A percentile compares a stretch with the other conserved stretches of the same genome.
These are phyloP conservation scores for Cepaea hortensis DNA, from an alignment of 2,888 invertebrate genomes.

Conservation along the genomic window DNA sequence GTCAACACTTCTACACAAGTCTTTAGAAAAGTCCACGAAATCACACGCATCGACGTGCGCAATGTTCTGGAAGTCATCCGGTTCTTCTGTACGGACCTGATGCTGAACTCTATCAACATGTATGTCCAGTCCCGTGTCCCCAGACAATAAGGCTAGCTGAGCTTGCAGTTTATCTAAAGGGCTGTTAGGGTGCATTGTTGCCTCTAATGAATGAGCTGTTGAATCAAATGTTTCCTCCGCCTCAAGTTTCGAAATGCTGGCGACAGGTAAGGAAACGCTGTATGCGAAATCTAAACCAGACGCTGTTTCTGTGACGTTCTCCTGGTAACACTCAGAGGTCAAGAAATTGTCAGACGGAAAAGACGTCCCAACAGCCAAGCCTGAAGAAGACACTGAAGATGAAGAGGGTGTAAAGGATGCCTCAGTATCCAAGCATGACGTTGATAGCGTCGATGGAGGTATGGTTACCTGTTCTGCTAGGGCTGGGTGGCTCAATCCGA, in stretches of 20 bases:
- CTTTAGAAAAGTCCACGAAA: slow-evolving; percentile 16
- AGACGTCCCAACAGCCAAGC: background rate
- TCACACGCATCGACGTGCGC: slow-evolving; percentile 15
- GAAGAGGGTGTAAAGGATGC: background rate
- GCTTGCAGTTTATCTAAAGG: slow-evolving; percentile 45
- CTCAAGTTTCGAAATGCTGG: too few relatives aligned
- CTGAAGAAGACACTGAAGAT: background rate
- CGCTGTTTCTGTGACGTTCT: too few relatives aligned
- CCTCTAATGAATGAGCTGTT: background rate
- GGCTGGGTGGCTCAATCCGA: too few relatives aligned
- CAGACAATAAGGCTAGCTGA: slow-evolving; percentile 40
- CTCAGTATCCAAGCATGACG: background rate
- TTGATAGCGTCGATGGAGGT: background rate
- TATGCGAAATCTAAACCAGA: too few relatives aligned
- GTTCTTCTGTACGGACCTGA: slow-evolving; percentile 46
- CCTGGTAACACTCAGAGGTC: too few relatives aligned
- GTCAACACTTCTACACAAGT: background rate
- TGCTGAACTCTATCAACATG: slow-evolving; percentile 12
- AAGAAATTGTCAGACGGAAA: too few relatives aligned
- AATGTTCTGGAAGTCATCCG: slow-evolving; percentile 32
- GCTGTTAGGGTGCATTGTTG: background rate
- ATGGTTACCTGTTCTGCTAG: too few relatives aligned
- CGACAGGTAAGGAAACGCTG: background rate
- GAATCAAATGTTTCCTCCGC: background rate
- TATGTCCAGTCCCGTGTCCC: background rate